Evolutionary conservation across 2,888 invertebrate species (phyloP).

Genomic region (Heliconius hortense): DNA sequence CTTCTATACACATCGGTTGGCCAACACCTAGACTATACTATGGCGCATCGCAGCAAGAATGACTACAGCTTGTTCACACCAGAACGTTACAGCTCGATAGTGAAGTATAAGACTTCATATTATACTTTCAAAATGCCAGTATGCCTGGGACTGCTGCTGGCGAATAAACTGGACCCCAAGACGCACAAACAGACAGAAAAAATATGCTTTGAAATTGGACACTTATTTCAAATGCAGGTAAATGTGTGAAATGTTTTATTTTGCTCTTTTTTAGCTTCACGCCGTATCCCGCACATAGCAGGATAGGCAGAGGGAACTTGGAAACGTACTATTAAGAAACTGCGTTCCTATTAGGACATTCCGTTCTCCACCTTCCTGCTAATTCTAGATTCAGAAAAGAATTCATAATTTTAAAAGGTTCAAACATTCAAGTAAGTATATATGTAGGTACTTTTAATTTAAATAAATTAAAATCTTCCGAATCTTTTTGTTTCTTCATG

Average conservation of each 20-base stretch:
- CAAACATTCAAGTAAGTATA: no score
- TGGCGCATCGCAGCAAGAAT: slow-evolving; percentile 67
- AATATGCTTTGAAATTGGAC: slow-evolving; percentile 93
- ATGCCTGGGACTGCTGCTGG: slow-evolving; percentile 90
- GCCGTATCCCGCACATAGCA: background rate
- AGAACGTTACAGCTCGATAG: slow-evolving; percentile 91
- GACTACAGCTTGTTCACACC: slow-evolving; percentile 84
- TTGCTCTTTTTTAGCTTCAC: background rate
- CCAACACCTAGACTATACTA: slow-evolving; percentile 89
- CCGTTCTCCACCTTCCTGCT: no score
- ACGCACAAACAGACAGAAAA: slow-evolving; percentile 87
- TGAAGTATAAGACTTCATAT: slow-evolving; percentile 93
- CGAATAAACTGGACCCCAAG: slow-evolving; percentile 85
- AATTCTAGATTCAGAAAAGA: no score
- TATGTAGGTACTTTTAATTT: no score
- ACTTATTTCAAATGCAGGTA: slow-evolving; percentile 95
- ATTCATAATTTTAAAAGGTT: no score
- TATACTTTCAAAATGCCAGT: slow-evolving; percentile 95
- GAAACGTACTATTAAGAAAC: no score
- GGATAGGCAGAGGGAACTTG: no score
- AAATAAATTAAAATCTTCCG: no score
- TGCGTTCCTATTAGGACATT: no score
- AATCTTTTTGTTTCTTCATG: no score
- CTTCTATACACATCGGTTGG: slow-evolving; percentile 87
- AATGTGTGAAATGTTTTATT: slow-evolving; percentile 42